A percentile compares a stretch with the other conserved stretches of the same genome.
Evolutionary conservation across 2,797 vertebrate genomes (phyloP).

Genomic region (Acipenser transmontanus): DNA sequence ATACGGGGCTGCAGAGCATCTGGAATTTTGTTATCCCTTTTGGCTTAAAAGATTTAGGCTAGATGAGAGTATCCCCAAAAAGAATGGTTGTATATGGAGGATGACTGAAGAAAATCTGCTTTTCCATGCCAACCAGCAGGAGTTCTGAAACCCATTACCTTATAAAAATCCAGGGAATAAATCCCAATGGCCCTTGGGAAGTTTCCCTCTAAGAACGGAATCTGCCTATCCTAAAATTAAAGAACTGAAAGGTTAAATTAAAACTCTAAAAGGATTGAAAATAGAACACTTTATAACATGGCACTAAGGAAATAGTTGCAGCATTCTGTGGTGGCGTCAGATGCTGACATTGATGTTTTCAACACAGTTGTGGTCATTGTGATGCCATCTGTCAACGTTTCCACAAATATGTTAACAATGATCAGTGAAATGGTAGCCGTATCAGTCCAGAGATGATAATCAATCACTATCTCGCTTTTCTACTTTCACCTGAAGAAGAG

Average conservation of each 20-base stretch:
- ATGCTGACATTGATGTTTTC: background rate
- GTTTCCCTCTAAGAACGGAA: no score
- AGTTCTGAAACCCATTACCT: background rate
- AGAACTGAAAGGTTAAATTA: no score
- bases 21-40: background rate
- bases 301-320: background rate
- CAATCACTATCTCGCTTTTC: no score
- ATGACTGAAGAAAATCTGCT: background rate
- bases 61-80: background rate
- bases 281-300: no score
- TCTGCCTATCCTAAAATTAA: no score
- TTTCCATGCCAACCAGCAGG: background rate
- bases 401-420: background rate
- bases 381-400: constrained; percentile 3
- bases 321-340: background rate
- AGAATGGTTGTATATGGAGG: background rate
- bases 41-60: background rate
- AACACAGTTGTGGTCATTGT: constrained; percentile 3
- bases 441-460: no score
- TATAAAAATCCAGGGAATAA: background rate
- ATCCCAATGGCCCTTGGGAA: no score
- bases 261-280: no score
- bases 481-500: no score
- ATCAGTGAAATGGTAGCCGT: no score
- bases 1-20: background rate